phyloP scores from a whole-genome alignment of 2,888 invertebrate genomes.

The Limnephilus rhombicus region DNA sequence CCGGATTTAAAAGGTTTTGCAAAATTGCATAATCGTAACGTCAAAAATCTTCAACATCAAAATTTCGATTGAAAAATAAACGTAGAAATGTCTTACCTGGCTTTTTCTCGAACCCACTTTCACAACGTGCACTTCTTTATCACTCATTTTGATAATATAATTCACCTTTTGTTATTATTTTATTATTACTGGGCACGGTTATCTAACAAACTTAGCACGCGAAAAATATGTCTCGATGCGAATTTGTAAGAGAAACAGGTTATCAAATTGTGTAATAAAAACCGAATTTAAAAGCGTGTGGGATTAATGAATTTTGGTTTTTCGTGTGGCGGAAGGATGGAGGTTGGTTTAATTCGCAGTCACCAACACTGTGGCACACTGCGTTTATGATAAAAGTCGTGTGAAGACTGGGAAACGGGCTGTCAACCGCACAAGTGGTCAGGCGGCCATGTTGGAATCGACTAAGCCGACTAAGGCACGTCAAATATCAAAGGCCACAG shows the following conservation, averaged over 20 bases:
- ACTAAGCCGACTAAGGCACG: conserved; percentile 3
- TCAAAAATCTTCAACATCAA: background rate
- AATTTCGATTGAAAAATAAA: conserved; percentile 20
- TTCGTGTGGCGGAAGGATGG: background rate
- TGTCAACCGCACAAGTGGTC: background rate
- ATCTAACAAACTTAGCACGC: conserved; percentile 23
- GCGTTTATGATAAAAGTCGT: conserved; percentile 28
- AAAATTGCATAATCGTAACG: background rate
- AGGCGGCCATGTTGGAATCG: conserved; percentile 39
- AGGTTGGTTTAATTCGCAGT: conserved; percentile 54
- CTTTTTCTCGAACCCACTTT: conserved; percentile 91
- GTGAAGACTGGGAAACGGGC: background rate
- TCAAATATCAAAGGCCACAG: conserved; percentile 45
- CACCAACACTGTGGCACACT: conserved; percentile 65
- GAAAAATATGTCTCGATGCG: background rate
- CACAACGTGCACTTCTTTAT: conserved; percentile 75
- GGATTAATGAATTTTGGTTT: background rate
- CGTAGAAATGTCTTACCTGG: conserved; percentile 78
- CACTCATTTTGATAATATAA: conserved; percentile 48
- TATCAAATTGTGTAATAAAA: conserved; percentile 44
- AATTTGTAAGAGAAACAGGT: conserved; percentile 32
- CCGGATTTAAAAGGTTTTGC: background rate
- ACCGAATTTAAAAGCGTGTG: conserved; percentile 4
- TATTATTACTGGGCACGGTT: conserved; percentile 3
- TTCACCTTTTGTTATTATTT: conserved; percentile 9